phyloP scores from a whole-genome alignment of 2,113 vertebrate species.

The Mus spicilegus region DNA sequence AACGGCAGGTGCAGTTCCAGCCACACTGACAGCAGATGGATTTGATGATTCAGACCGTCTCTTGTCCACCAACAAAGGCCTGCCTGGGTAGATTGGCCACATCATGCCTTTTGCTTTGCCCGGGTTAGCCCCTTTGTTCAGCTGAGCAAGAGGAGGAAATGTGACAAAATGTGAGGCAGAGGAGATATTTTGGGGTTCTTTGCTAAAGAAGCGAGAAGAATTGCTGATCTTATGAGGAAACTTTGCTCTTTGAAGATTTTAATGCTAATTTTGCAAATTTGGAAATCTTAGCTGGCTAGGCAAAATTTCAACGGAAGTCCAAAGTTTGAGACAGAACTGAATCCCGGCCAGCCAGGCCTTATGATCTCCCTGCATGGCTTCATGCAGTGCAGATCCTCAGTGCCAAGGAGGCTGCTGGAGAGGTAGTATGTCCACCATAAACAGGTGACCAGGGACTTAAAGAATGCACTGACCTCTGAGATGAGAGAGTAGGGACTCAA shows the following conservation, averaged over 20 bases:
- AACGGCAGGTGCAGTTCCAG: not conserved
- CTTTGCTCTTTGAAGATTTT: slow-evolving; percentile 57
- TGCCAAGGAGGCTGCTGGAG: not conserved
- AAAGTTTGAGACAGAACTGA: not conserved
- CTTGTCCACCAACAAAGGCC: not conserved
- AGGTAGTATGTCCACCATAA: not conserved
- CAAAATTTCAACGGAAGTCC: not conserved
- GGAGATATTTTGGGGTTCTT: slow-evolving; percentile 30
- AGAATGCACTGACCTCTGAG: not conserved
- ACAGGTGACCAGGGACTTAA: not conserved
- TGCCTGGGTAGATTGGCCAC: not conserved
- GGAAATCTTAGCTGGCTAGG: slow-evolving; percentile 9
- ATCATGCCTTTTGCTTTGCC: not conserved
- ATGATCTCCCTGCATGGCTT: not conserved
- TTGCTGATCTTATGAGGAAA: slow-evolving; percentile 61
- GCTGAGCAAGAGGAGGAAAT: not conserved
- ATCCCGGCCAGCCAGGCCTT: not conserved
- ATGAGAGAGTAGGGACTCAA: not conserved
- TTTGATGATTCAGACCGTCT: not conserved
- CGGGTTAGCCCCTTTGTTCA: not conserved
- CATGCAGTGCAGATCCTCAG: not conserved
- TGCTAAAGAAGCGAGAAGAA: slow-evolving; percentile 47
- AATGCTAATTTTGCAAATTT: slow-evolving; percentile 50
- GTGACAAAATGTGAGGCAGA: not conserved
- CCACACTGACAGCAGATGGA: not conserved